Conservation (phyloP, 2,888 invertebrate species). For the Periphyllus acericola region DNA sequence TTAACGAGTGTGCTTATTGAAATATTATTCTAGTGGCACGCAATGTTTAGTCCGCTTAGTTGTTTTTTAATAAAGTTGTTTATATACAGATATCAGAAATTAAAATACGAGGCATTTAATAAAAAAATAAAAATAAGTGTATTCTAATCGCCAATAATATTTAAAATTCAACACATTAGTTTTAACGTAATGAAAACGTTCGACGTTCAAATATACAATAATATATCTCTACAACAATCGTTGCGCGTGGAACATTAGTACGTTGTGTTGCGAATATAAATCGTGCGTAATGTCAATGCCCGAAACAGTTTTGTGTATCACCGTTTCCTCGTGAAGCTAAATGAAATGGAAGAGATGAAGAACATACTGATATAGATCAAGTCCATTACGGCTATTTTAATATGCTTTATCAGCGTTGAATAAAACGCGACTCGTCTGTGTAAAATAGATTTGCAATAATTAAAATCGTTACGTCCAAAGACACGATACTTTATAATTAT, state of each 20-base stretch:
- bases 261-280: constrained; percentile 4
- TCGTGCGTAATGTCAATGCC: constrained; percentile 34
- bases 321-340: constrained; percentile 13
- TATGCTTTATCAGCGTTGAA: constrained; percentile 3
- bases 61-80: too few relatives aligned
- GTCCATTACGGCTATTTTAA: background rate
- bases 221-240: background rate
- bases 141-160: background rate
- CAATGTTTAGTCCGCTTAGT: too few relatives aligned
- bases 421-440: background rate
- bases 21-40: too few relatives aligned
- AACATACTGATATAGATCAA: constrained; percentile 8
- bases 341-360: constrained; percentile 40
- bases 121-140: background rate
- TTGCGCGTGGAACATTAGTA: constrained; percentile 6
- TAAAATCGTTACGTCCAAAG: background rate
- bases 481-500: too few relatives aligned
- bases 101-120: too few relatives aligned
- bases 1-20: too few relatives aligned
- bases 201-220: background rate
- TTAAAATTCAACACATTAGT: background rate
- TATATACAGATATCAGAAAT: too few relatives aligned
- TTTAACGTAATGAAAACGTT: background rate
- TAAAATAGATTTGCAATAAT: background rate
- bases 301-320: constrained; percentile 33